Conservation (phyloP, 2,888 invertebrate genomes). For the Falcaria lacertinaria region DNA sequence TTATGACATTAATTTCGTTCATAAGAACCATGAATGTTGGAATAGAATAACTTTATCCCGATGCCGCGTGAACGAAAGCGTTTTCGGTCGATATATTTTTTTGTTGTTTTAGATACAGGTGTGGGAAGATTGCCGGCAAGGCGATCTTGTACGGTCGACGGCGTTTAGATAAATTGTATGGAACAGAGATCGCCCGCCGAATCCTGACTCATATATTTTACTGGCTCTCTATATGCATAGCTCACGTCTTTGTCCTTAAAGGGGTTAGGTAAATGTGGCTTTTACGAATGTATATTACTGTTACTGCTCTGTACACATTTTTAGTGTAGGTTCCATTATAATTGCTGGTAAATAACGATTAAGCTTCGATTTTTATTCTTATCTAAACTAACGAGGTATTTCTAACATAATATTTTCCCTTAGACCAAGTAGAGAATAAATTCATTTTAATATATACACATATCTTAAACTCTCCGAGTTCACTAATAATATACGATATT, state of each 20-base stretch:
- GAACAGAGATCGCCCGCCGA: constrained; percentile 32
- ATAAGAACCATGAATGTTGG: constrained; percentile 66
- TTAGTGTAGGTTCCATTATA: too few species aligned
- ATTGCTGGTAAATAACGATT: too few species aligned
- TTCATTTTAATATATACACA: too few species aligned
- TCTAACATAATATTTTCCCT: too few species aligned
- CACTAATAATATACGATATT: too few species aligned
- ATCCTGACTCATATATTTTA: constrained; percentile 23
- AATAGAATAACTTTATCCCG: constrained; percentile 66
- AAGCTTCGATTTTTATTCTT: too few species aligned
- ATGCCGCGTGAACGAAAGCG: constrained; percentile 54
- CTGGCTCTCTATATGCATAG: not conserved
- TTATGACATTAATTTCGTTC: constrained; percentile 75
- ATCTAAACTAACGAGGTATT: too few species aligned
- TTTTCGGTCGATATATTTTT: constrained; percentile 40
- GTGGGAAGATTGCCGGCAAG: constrained; percentile 58
- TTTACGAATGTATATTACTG: not conserved
- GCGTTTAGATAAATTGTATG: constrained; percentile 52
- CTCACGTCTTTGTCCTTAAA: not conserved
- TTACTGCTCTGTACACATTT: too few species aligned
- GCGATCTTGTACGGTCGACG: constrained; percentile 45
- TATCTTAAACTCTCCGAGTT: too few species aligned
- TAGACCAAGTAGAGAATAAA: too few species aligned
- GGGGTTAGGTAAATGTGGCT: not conserved
- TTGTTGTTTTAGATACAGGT: constrained; percentile 49